Base-by-base conservation (phyloP, 2,888 invertebrate genomes). In the Tolmerus cingulatus region DNA sequence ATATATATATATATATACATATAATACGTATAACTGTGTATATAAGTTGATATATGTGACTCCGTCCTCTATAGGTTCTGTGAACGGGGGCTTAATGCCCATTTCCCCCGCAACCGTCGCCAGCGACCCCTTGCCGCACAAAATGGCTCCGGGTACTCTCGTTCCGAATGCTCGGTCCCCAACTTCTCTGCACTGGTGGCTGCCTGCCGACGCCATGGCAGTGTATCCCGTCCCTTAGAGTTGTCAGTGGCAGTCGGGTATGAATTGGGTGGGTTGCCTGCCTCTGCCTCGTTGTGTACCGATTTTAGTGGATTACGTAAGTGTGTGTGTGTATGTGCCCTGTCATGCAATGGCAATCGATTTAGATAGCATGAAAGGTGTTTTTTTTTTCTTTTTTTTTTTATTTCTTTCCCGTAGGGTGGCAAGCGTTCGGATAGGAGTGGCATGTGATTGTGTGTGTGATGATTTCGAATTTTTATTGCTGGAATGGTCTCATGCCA, bases 321-420 rank as follows among this genome's bases (percentile, higher is more conserved):
- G 79, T 82, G 51, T 85, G 74, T 85, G 51, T 85, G 7, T 82
- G 51, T 85, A 1, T 82, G 74, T 85, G 74, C 74, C 46, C 27
- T 85, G 74, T 51, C 85, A 85, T 85, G 85, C 85, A 85, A 85
- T 85, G 46, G 85, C 85, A 85, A 85, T 85, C 85, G 85, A 85
- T 85, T 85, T 85, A 85, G 85, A 84, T 85, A 85, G 82, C 57
- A 82, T 51, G 79, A 85, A 85, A n/a, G n/a, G n/a, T n/a, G n/a
- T n/a, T n/a, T n/a, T n/a, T n/a, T n/a, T n/a, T n/a, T n/a, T n/a
- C 74, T 74, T 85, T 66, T 84, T 85, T n/a, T n/a, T n/a, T n/a
- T n/a, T n/a, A n/a, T n/a, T n/a, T n/a, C n/a, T n/a, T n/a, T n/a
- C n/a, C n/a, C n/a, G 74, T 40, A 7, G 74, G 74, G 74, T 85